Base-by-base conservation (phyloP, 2,797 vertebrate genomes). In the Enteromius mattozi region DNA sequence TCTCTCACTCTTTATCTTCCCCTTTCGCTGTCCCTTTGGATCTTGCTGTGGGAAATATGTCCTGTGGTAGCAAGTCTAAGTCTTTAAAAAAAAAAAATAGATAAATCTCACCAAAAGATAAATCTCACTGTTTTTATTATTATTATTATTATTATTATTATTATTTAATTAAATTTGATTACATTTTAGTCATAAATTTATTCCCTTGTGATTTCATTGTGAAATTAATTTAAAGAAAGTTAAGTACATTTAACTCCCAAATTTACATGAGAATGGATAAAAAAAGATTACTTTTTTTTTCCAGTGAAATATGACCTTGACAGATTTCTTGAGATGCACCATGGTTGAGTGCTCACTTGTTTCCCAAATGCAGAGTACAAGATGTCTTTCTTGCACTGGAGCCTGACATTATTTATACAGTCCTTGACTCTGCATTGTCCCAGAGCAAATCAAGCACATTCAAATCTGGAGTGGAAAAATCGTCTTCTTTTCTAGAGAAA, bases 1-100 rank as follows among this genome's bases (percentile, higher is more conserved):
- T 71, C 72, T 74, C 81, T 27, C 69, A 49, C 33, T 49, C 75
- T 78, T 69, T 85, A 66, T 76, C 76, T 47, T 49, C 63, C 42
- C 24, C 56, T 86, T 87, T 82, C 10, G 3, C 54, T 85, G 40
- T 71, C 76, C 47, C 51, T 61, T 75, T 70, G 59, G 86, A 87
- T 82, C 82, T 84, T 70, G 17, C 88, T n/a, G 14, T 81, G 82
- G 83, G 86, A 91, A 91, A 89, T 75, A 74, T 71, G 86, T 85
- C 85, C 86, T 90, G 89, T 80, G 56, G 81, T 87, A 88, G 85
- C 14, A 84, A 88, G 77, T 87, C n/a, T n/a, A n/a, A n/a, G n/a
- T 42, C 8, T 40, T 54, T 80, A 17, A 8, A 81, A 71, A 71
- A 24, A 54, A 27, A 16, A 24, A 54, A 51, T n/a, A 2, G 14